Evolutionary conservation across 2,888 invertebrate species (phyloP), one percentile per base, ranked within the genome.

Genomic region (Melanotus villosus): DNA sequence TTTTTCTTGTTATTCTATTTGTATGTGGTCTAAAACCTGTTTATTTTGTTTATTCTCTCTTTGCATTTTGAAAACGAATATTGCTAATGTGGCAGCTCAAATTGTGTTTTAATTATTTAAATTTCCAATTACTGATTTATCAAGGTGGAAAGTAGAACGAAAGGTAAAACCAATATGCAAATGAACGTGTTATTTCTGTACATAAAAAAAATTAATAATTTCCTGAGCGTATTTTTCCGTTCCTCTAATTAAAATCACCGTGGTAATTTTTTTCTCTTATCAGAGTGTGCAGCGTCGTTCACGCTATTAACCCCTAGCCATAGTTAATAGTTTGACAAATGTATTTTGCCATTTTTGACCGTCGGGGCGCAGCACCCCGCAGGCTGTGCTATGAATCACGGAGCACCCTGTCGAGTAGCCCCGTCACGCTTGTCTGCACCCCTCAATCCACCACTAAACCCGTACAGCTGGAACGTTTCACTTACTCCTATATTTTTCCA

Each of bases 311-410:
- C 71, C 71, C 68, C 65, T 58, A 52, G 68, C 65, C 71, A 65
- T 71, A 69, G 74, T 77, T 77, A 76, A 77, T 77, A 75, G 77
- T 76, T 77, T 77, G 77, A 77, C 76, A 75, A 77, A 77, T 77
- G 77, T 73, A 75, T 77, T 77, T 76, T 72, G 75, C 73, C 76
- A 68, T 75, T 75, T 73, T 73, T 72, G 74, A 73, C 74, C 66
- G 72, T 65, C 45, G 72, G 65, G 72, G 73, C 72, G 65, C 60
- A 64, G 71, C 73, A 70, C 73, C 74, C 73, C 73, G 70, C 67
- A 56, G 71, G 65, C 56, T 60, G 34, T 26, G 62, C 68, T 58
- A 71, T 71, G 71, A 71, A 71, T 71, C 71, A 71, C 65, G 57
- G 68, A 62, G 64, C 65, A 62, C 64, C 71, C 71, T 63, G 71